These are phyloP conservation scores for Drosophila lacicola DNA, from an alignment of 2,888 invertebrate genomes.

Conservation along the genomic window DNA sequence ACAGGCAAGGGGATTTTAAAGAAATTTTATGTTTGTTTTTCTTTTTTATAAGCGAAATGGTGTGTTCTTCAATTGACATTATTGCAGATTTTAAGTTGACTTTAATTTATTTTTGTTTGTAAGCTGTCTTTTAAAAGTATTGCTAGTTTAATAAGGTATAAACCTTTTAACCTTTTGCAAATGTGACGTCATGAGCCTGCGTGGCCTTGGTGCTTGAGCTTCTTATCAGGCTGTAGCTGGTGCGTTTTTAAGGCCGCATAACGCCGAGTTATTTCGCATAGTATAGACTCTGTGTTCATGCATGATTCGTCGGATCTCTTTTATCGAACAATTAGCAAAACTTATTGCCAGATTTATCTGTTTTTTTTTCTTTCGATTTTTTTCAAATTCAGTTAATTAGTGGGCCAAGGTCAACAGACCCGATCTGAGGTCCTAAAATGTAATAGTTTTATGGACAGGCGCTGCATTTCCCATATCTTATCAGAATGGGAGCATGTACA, in stretches of 20 bases:
- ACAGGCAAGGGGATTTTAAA: not conserved
- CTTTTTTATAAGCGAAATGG: too few species aligned
- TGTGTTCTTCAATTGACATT: too few species aligned
- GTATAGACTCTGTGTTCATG: too few species aligned
- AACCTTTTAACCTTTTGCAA: too few species aligned
- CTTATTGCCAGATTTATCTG: not conserved
- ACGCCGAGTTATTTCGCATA: too few species aligned
- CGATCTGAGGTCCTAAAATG: constrained; percentile 21
- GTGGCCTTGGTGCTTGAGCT: too few species aligned
- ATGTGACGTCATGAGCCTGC: not conserved
- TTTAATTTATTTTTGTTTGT: not conserved
- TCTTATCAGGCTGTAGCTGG: too few species aligned
- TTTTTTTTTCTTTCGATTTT: not conserved
- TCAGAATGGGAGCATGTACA: constrained; percentile 20
- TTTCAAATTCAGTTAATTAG: not conserved
- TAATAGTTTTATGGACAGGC: constrained; percentile 26
- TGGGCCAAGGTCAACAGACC: constrained; percentile 62
- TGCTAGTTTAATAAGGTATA: too few species aligned
- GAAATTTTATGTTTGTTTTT: too few species aligned
- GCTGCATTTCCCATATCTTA: constrained; percentile 47
- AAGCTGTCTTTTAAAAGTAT: too few species aligned
- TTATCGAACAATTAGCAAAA: not conserved
- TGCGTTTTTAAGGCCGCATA: too few species aligned
- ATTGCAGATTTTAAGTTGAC: not conserved
- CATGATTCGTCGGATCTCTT: too few species aligned